Conservation (phyloP, 2,797 vertebrate genomes). For the Urosaurus nigricauda region DNA sequence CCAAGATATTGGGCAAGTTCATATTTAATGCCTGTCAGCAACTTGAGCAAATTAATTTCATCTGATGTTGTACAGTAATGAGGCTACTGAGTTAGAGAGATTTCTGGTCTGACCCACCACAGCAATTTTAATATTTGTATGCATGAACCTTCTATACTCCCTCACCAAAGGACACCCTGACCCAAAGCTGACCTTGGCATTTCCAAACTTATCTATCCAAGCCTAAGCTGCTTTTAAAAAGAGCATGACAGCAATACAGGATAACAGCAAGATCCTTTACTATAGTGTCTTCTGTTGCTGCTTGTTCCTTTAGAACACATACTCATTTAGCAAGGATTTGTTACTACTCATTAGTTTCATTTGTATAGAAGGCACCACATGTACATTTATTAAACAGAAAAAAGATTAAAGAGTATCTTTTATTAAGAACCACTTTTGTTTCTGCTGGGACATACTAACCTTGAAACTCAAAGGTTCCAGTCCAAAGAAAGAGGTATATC, state of each 20-base stretch:
- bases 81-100: not conserved
- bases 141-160: constrained; percentile 61
- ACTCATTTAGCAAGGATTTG: not conserved
- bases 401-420: not conserved
- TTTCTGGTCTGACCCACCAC: not conserved
- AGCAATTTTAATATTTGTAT: constrained; percentile 49
- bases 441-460: not conserved
- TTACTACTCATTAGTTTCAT: not conserved
- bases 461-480: not conserved
- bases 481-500: not conserved
- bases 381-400: not conserved
- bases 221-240: constrained; percentile 62
- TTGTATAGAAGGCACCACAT: not conserved
- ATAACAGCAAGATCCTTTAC: not conserved
- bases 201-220: constrained; percentile 69
- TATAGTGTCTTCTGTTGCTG: not conserved
- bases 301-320: not conserved
- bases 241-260: constrained; percentile 42
- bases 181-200: constrained; percentile 72
- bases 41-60: constrained; percentile 59
- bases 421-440: not conserved
- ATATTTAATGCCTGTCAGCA: constrained; percentile 7
- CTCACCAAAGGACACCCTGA: constrained; percentile 70
- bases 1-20: constrained; percentile 62
- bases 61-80: not conserved